Base-by-base conservation (phyloP, 2,797 vertebrate genomes). In the Scleropages formosus region DNA sequence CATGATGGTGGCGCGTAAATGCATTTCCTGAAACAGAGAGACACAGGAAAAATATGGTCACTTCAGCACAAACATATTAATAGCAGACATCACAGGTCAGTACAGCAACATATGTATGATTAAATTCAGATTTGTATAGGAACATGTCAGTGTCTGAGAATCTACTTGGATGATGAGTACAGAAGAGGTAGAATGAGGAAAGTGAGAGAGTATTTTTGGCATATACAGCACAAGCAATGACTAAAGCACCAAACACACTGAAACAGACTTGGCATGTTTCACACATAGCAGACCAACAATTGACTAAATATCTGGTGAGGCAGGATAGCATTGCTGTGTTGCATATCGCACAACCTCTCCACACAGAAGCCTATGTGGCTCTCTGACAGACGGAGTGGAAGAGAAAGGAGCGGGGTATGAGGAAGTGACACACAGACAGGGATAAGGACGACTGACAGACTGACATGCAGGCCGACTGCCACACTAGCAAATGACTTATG, bases 1-100 rank as follows among this genome's bases (percentile, higher is more conserved):
- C 92, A 93, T 93, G 82, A 87, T 89, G 91, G 85, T 90, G 87
- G 84, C 91, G 88, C 91, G 89, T 91, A 88, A 89, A 90, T 88
- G 88, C 85, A 88, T 87, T 91, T 88, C 91, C 92, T 93, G 78
- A 78, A 26, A 78, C 27, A 75, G 75, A 66, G 27, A 65, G 27
- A 47, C 73, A 60, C 3, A 15, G 18, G 31, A 27, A 8, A 49
- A 46, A 47, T 13, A 15, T 15, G 16, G 13, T 75, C 31, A 62
- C 56, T 67, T 47, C 26, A 15, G 22, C 68, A 27, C 24, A 49
- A 9, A 15, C 8, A 22, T 12, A 16, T 51, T 20, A 7, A 64
- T 16, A 9, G n/a, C n/a, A n/a, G n/a, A n/a, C n/a, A n/a, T n/a
- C n/a, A n/a, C n/a, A 53, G 49, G 51, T 39, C 22, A 22, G 58